Conservation (phyloP, 2,113 vertebrate species). For the Ictidomys tridecemlineatus region DNA sequence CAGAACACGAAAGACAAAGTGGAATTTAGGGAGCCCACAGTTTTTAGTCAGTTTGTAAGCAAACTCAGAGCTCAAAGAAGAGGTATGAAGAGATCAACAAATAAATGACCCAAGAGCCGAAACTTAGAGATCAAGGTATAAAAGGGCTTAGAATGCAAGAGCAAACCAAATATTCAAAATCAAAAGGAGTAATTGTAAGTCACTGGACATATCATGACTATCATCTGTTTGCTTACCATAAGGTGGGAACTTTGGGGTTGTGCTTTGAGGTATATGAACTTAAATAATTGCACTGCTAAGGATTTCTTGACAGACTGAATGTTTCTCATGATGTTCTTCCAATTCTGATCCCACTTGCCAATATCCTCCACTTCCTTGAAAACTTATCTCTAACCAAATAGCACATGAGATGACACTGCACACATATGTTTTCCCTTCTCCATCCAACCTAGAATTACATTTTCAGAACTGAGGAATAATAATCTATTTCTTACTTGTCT, state of each 20-base stretch:
- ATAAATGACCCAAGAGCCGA: background rate
- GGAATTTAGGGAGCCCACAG: background rate
- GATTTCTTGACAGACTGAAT: background rate
- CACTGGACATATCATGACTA: background rate
- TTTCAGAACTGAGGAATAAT: background rate
- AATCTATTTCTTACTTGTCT: background rate
- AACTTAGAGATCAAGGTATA: background rate
- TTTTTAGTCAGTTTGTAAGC: background rate
- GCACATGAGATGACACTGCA: background rate
- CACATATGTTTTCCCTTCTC: background rate
- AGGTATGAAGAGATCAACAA: background rate
- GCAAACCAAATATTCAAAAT: conserved; percentile 42
- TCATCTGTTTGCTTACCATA: background rate
- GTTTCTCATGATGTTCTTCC: background rate
- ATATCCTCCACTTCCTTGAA: background rate
- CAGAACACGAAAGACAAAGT: background rate
- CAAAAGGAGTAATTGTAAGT: background rate
- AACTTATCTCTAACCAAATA: conserved; percentile 1
- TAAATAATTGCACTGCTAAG: background rate
- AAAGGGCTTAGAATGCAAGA: background rate
- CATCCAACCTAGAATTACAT: background rate
- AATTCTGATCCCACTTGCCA: background rate
- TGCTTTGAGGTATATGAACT: background rate
- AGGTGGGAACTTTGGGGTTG: background rate
- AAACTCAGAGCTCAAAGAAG: conserved; percentile 24